Base-by-base conservation (phyloP, 2,888 invertebrate species). In the Lepidocyrtinus sp. region DNA sequence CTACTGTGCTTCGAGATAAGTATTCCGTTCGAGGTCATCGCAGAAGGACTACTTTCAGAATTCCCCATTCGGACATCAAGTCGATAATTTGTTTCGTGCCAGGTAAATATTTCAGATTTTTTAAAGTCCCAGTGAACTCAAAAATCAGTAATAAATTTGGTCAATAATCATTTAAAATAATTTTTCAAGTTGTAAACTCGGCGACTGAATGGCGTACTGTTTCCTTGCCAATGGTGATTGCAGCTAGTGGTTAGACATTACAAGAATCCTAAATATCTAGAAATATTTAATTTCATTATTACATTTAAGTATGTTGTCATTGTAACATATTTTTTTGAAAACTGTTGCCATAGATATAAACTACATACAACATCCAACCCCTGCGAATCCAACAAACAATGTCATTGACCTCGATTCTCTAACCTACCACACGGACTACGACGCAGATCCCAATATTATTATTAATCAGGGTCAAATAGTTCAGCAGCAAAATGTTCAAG, bases 171-270 rank as follows among this genome's bases (percentile, higher is more conserved):
- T n/a, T n/a, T n/a, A n/a, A n/a, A n/a, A n/a, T n/a, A n/a, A n/a
- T n/a, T n/a, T n/a, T n/a, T n/a, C n/a, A n/a, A n/a, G 79, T 83
- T 24, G 83, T 82, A 21, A 83, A 83, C 26, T 82, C 82, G 9
- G 73, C 85, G 0, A 83, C 85, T 0, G 85, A 85, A 69, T 85
- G 85, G 85, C 72, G 85, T 61, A 85, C 84, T 0, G 78, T 83
- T 1, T 84, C 83, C 9, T 45, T 85, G 7, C 85, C 85, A 3
- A 63, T 83, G 2, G 75, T 77, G 17, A 73, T 82, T 1, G 72
- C 78, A 1, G 19, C 72, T 50, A 71, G 61, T 62, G 77, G 77
- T 77, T 26, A 7, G 64, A 50, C 50, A 24, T 70, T 27, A 19
- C 17, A 24, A 62, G 21, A 25, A 27, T 24, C 45, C 2, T 19